phyloP scores from a whole-genome alignment of 2,113 vertebrate species.

The Entomyzon cyanotis region DNA sequence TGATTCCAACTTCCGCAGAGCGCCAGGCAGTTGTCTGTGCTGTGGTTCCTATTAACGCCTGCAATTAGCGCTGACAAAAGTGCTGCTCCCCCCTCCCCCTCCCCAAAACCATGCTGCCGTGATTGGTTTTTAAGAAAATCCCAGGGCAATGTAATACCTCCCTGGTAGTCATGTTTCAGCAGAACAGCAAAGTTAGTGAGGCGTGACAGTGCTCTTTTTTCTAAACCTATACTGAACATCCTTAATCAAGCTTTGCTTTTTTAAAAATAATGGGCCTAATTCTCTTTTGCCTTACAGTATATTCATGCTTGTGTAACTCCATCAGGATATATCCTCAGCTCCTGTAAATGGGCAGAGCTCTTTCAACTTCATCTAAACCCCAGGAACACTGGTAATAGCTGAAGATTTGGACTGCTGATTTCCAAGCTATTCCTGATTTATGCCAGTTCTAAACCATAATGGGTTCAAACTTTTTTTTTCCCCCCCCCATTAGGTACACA shows the following conservation, averaged over 20 bases:
- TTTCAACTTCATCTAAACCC: not conserved
- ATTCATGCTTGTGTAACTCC: slow-evolving; percentile 48
- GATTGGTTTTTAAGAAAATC: slow-evolving; percentile 21
- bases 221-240: slow-evolving; percentile 38
- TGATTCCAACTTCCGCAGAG: not conserved
- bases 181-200: slow-evolving; percentile 47
- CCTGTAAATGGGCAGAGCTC: not conserved
- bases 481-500: not conserved
- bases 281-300: slow-evolving; percentile 37
- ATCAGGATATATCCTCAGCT: not conserved
- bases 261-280: slow-evolving; percentile 61
- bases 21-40: not conserved
- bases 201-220: slow-evolving; percentile 38
- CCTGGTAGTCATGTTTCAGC: slow-evolving; percentile 32
- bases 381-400: not conserved
- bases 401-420: slow-evolving; percentile 12
- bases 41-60: not conserved
- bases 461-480: not conserved
- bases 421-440: slow-evolving; percentile 15
- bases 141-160: not conserved
- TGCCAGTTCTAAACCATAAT: not conserved
- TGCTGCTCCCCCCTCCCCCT: not conserved
- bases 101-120: not conserved
- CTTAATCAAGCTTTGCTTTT: slow-evolving; percentile 67
- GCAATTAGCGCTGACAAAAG: slow-evolving; percentile 35